A percentile compares a stretch with the other conserved stretches of the same genome.
phyloP scores from a whole-genome alignment of 2,888 invertebrate genomes.

The Caenorhabditis virilis region DNA sequence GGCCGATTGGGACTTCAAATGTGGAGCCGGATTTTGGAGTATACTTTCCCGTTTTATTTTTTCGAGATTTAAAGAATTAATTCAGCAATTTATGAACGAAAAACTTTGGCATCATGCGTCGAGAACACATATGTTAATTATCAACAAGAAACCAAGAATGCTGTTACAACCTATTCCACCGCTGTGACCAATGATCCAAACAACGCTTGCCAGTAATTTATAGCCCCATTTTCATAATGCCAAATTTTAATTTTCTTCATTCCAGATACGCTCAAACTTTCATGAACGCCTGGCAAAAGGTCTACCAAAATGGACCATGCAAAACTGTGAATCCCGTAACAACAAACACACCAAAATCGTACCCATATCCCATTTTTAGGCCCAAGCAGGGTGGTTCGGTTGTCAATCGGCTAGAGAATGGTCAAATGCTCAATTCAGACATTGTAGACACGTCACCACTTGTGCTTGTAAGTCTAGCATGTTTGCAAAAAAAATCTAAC shows the following conservation, averaged over 20 bases:
- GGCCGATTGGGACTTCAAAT: slow-evolving; percentile 50
- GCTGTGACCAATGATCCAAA: slow-evolving; percentile 24
- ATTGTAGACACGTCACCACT: slow-evolving; percentile 1
- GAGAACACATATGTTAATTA: slow-evolving; percentile 46
- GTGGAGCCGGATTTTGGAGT: slow-evolving; percentile 50
- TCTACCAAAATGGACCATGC: slow-evolving; percentile 42
- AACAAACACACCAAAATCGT: neutral
- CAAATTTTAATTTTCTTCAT: no score
- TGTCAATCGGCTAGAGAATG: slow-evolving; percentile 4
- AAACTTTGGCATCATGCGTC: slow-evolving; percentile 34
- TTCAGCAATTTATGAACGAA: slow-evolving; percentile 44
- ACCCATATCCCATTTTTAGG: neutral
- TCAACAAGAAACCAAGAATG: slow-evolving; percentile 15
- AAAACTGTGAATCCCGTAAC: slow-evolving; percentile 33
- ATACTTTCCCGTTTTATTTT: no score
- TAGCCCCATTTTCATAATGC: no score
- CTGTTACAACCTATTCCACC: slow-evolving; percentile 19
- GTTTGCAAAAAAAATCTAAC: no score
- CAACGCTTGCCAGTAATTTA: slow-evolving; percentile 37
- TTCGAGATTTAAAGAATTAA: no score
- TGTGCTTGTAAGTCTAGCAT: slow-evolving; percentile 5
- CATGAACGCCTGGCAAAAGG: slow-evolving; percentile 40
- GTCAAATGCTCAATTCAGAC: slow-evolving; percentile 5
- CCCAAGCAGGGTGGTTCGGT: slow-evolving; percentile 2
- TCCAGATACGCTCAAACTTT: slow-evolving; percentile 39